Conservation (phyloP, 2,797 vertebrate genomes). For the Diplodus puntazzo region DNA sequence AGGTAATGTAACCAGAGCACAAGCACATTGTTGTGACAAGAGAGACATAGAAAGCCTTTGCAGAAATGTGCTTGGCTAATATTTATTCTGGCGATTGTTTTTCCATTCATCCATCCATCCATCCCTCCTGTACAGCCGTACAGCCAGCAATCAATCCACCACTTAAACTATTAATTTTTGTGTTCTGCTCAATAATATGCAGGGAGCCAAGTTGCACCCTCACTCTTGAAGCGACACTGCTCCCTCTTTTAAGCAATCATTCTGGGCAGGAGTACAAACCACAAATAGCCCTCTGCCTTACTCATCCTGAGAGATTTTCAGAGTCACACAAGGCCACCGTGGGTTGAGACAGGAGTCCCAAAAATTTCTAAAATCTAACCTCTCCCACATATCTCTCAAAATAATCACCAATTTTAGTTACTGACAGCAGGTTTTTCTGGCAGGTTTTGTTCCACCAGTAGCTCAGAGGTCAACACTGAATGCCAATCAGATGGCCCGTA, state of each 20-base stretch:
- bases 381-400: constrained; percentile 19
- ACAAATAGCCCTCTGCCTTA: constrained; percentile 69
- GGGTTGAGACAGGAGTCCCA: constrained; percentile 44
- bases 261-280: constrained; percentile 69
- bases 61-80: too few species aligned
- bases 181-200: constrained; percentile 53
- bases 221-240: constrained; percentile 47
- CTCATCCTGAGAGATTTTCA: constrained; percentile 67
- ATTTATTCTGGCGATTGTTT: background rate
- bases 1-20: too few species aligned
- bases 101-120: constrained; percentile 22
- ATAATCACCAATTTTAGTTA: constrained; percentile 30
- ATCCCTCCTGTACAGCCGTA: constrained; percentile 14
- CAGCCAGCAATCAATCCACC: constrained; percentile 35
- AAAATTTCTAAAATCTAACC: constrained; percentile 38
- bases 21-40: too few species aligned
- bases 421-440: constrained; percentile 1
- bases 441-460: constrained; percentile 8
- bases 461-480: constrained; percentile 30
- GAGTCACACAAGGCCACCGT: constrained; percentile 59
- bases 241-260: constrained; percentile 48
- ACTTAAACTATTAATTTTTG: constrained; percentile 52
- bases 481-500: constrained; percentile 15
- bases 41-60: too few species aligned
- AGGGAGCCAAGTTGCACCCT: constrained; percentile 49